Evolutionary conservation across 92 coral and sea anemone genomes (phyloP).

Genomic region (Zoanthus solanderi): DNA sequence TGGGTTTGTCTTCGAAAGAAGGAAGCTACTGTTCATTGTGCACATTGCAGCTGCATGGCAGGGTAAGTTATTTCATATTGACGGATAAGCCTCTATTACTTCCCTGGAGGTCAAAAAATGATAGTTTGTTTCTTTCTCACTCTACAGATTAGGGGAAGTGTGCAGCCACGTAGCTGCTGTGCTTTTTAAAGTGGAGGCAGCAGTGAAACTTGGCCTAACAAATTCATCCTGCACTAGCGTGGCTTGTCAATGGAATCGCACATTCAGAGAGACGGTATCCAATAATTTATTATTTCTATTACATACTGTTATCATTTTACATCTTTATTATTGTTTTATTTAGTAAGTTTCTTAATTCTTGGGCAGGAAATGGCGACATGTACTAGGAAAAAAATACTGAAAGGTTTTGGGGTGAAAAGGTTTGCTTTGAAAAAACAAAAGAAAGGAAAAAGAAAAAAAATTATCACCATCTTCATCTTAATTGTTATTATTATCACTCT

Average conservation of each 20-base stretch:
- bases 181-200: constrained; percentile 59
- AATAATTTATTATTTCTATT: not conserved
- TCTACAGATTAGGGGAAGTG: constrained; percentile 52
- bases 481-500: not conserved
- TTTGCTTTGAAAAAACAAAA: not conserved
- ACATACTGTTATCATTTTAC: not conserved
- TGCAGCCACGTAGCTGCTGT: constrained; percentile 56
- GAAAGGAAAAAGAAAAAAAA: not conserved
- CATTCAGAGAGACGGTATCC: constrained; percentile 45
- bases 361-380: too few relatives aligned
- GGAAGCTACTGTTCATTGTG: constrained; percentile 33
- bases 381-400: not conserved
- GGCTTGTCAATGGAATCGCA: constrained; percentile 52
- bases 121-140: not conserved
- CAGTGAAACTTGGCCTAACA: constrained; percentile 56
- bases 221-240: constrained; percentile 49
- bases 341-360: not conserved
- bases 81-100: not conserved
- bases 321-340: not conserved
- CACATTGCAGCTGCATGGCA: constrained; percentile 59
- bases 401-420: not conserved
- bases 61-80: constrained; percentile 23
- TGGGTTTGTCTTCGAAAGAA: constrained; percentile 48
- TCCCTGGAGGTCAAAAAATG: not conserved
- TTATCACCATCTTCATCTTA: too few relatives aligned